Conservation (phyloP, 2,797 vertebrate genomes). For the Cheirogaleus major region DNA sequence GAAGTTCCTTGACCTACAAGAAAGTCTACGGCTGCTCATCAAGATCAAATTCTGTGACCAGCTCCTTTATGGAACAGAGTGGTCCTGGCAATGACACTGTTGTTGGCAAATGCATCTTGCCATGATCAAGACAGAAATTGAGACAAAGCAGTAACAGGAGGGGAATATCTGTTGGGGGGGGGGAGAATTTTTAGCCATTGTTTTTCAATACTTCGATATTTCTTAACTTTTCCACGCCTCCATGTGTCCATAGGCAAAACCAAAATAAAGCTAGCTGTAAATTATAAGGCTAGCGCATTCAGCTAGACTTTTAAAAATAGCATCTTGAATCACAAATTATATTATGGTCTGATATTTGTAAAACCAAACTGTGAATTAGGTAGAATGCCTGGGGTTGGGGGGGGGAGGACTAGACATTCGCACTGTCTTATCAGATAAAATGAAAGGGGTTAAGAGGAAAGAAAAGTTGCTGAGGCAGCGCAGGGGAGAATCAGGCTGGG, state of each 20-base stretch:
- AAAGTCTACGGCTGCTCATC: accelerated
- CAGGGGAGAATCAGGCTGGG: background rate
- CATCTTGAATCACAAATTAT: background rate
- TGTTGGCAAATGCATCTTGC: background rate
- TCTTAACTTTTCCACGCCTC: background rate
- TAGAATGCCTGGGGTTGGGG: background rate
- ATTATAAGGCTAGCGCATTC: background rate
- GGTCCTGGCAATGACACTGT: background rate
- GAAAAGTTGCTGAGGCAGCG: constrained; percentile 5
- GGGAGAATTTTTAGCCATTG: background rate
- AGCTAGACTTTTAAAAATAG: background rate
- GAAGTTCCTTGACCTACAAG: background rate
- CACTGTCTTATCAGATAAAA: constrained; percentile 14
- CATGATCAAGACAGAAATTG: constrained; percentile 46
- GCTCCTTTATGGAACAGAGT: background rate
- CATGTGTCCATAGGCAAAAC: background rate
- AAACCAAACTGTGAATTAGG: background rate
- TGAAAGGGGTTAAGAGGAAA: background rate
- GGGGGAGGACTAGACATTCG: background rate
- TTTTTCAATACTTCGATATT: background rate
- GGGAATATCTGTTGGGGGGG: background rate
- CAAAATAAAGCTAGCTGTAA: background rate
- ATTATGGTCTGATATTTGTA: background rate
- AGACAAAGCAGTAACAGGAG: constrained; percentile 32
- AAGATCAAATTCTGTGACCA: background rate